phyloP scores from a whole-genome alignment of 92 coral and sea anemone species.

The Zoanthus sansibaricus region DNA sequence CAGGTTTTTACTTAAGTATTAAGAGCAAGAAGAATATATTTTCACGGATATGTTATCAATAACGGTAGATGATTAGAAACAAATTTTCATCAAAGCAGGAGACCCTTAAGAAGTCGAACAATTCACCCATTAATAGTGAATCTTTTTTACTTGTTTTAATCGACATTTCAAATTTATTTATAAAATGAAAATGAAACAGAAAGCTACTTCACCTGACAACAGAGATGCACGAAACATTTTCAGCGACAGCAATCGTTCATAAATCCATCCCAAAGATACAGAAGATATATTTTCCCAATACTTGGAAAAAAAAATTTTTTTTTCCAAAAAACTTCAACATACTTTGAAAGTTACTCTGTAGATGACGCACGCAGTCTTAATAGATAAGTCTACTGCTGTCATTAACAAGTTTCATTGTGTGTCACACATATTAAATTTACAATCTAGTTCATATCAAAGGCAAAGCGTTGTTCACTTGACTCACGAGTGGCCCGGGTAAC shows the following conservation, averaged over 20 bases:
- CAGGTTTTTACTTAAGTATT: too few species aligned
- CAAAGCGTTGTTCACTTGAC: conserved; percentile 32
- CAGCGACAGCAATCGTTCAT: neutral
- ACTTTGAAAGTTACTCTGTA: neutral
- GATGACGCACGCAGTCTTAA: neutral
- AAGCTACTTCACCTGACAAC: neutral
- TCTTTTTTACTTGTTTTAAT: too few species aligned
- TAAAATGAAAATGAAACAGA: neutral
- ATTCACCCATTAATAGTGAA: too few species aligned
- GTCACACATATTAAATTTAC: conserved; percentile 26
- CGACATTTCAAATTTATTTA: neutral
- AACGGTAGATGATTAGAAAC: too few species aligned
- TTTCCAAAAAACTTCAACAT: neutral
- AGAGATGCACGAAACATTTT: neutral
- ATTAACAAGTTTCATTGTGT: neutral
- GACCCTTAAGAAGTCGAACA: too few species aligned
- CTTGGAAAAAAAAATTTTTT: neutral
- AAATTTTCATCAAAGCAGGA: too few species aligned
- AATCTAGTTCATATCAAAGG: conserved; percentile 12
- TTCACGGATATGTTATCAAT: too few species aligned
- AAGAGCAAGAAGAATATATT: too few species aligned
- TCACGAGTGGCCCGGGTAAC: conserved; percentile 31
- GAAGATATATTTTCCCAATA: neutral
- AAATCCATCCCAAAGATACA: conserved; percentile 1
- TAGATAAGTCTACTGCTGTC: conserved; percentile 17